Evolutionary conservation across 2,113 vertebrate genomes (phyloP), one percentile per base, ranked within the genome.

Genomic region (Brachyhypopomus gauderio): DNA sequence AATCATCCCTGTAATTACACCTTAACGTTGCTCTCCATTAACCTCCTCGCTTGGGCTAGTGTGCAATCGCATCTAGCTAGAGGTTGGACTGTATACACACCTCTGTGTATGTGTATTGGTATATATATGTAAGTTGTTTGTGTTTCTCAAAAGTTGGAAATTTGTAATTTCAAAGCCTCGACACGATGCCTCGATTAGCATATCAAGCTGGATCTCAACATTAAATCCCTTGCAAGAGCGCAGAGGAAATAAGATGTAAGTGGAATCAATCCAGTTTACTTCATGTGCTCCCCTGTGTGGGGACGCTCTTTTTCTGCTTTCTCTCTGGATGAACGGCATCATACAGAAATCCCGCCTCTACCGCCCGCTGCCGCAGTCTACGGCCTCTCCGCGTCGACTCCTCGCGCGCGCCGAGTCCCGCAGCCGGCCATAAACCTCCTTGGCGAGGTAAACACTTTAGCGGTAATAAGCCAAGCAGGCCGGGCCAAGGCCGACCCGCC

Each of bases 401-500:
- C 52, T 55, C 20, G 22, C 14, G 17, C 48, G 30, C 62, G 70
- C 16, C 23, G 25, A 80, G 34, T 30, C 17, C 30, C 34, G 34
- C 48, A 4, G 1, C 30, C 3, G 30, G 30, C 30, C 30, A n/a
- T n/a, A n/a, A n/a, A 30, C 30, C 88, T 85, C 85, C 1, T 76
- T 88, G 87, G 84, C 81, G 88, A 85, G 72, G 88, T 85, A 88
- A 90, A 90, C 90, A 86, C 85, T 88, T 89, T 89, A 83, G 78
- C 87, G 87, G 85, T 90, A 90, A 90, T 91, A 90, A 91, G 89
- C 87, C 88, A 83, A 75, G 86, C 27, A 60, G 64, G 66, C 2
- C 82, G 78, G 52, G 79, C 16, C 22, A 41, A 76, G 71, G 36
- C 59, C 59, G 58, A 36, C 63, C 75, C 22, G 83, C 70, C 83